Evolutionary conservation across 2,113 vertebrate genomes (phyloP).

Genomic region (Neolamprologus toae): DNA sequence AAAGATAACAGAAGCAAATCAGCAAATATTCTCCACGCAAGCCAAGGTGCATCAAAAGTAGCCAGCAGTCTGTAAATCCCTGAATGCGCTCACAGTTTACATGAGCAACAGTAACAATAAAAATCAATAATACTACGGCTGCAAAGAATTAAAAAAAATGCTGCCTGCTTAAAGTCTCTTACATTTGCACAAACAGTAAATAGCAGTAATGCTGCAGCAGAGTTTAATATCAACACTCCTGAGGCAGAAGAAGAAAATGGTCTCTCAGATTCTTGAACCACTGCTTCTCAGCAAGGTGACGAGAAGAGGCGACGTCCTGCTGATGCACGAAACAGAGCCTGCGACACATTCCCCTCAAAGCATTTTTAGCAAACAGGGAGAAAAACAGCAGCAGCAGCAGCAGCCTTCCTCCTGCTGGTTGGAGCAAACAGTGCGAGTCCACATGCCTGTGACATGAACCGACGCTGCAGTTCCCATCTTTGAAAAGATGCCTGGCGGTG

Average conservation of each 20-base stretch:
- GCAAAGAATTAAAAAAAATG: not conserved
- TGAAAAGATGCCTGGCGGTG: not conserved
- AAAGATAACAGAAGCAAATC: slow-evolving; percentile 17
- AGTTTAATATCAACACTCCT: slow-evolving; percentile 2
- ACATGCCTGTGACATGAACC: not conserved
- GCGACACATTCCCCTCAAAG: not conserved
- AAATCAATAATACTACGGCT: not conserved
- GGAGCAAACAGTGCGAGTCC: not conserved
- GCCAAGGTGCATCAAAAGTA: slow-evolving; percentile 14
- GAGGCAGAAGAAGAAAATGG: slow-evolving; percentile 14
- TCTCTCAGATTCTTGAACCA: not conserved
- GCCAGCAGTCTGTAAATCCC: slow-evolving; percentile 30
- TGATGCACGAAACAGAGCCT: not conserved
- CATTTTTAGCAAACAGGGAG: not conserved
- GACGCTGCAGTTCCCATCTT: slow-evolving; percentile 17
- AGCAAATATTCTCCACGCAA: not conserved
- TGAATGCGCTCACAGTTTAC: slow-evolving; percentile 32
- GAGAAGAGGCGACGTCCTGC: not conserved
- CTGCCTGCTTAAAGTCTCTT: not conserved
- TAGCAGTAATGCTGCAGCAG: slow-evolving; percentile 17
- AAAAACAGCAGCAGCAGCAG: not conserved
- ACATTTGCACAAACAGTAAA: not conserved
- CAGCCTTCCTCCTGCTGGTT: not conserved
- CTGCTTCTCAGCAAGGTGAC: not conserved
- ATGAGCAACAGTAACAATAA: slow-evolving; percentile 8